These are phyloP conservation scores for Halocynthia roretzi DNA, from an alignment of 23 tunicate genomes.

Conservation along the genomic window DNA sequence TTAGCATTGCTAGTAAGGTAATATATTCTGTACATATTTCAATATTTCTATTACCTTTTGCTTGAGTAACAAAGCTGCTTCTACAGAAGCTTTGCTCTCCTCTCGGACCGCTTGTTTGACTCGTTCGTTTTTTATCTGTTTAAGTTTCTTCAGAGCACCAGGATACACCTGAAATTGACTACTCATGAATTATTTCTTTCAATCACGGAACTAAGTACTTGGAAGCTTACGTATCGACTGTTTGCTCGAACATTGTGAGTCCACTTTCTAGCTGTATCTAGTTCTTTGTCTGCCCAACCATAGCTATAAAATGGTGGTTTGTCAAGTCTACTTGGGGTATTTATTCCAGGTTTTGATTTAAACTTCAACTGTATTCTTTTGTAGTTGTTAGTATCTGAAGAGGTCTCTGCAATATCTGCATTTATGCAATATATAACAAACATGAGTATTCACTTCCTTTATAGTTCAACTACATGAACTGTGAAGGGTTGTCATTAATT, in stretches of 20 bases:
- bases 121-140: slow-evolving; percentile 32
- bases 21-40: background rate
- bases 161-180: slow-evolving; percentile 41
- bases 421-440: no score
- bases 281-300: slow-evolving; percentile 76
- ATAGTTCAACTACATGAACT: background rate
- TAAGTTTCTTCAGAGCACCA: slow-evolving; percentile 47
- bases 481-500: background rate
- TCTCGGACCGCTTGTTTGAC: slow-evolving; percentile 24
- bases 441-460: background rate
- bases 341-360: background rate
- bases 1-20: background rate
- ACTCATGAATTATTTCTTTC: background rate
- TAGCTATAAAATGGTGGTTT: slow-evolving; percentile 75
- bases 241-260: slow-evolving; percentile 75
- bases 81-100: slow-evolving; percentile 20
- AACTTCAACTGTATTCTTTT: background rate
- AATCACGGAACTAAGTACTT: no score
- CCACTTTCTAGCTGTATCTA: slow-evolving; percentile 61
- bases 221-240: slow-evolving; percentile 35
- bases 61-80: slow-evolving; percentile 9
- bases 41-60: slow-evolving; percentile 12
- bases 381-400: background rate
- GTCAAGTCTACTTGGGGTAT: slow-evolving; percentile 1
- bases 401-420: no score